Base-by-base conservation (phyloP, 2,797 vertebrate genomes). In the Spheniscus humboldti region DNA sequence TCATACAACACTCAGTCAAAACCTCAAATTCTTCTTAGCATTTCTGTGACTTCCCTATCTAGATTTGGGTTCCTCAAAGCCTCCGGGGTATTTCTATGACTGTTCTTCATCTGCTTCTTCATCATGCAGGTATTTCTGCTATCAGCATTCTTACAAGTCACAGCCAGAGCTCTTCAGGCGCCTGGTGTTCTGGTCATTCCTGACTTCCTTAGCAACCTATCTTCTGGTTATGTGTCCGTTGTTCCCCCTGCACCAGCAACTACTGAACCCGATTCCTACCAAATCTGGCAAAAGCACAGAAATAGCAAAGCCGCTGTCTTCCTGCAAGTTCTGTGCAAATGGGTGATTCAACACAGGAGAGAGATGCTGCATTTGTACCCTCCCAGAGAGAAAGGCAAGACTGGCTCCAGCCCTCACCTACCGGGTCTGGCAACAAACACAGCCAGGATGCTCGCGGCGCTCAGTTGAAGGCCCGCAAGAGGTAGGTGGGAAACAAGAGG, bases 51-150 rank as follows among this genome's bases (percentile, higher is more conserved):
- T 11, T 37, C 25, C 23, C 55, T 92, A 62, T 85, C 48, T 71
- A 63, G 75, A 77, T 82, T 22, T 69, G 47, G 20, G 76, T 43
- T 94, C 79, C 76, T 78, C 53, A 84, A 80, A 91, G 64, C 75
- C 75, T 88, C n/a, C 1, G 2, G 14, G 45, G n/a, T 88, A 75
- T 88, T 86, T 62, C 85, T 78, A 3, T 23, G 41, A 37, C 78
- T 92, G n/a, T 59, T 87, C 60, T 88, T 72, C 89, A 57, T 64
- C 78, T 91, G 13, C 48, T 79, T 66, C 63, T 89, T 95, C 82
- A 69, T 90, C 79, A 78, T 66, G 91, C 60, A 92, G 87, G 82
- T 88, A 90, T 94, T 94, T 91, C 68, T 91, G 68, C 66, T 90
- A 31, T 69, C 6, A 0, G 50, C 84, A 80, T 86, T 91, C 78